Conservation (phyloP, 2,888 invertebrate genomes). For the Caenorhabditis sp. region DNA sequence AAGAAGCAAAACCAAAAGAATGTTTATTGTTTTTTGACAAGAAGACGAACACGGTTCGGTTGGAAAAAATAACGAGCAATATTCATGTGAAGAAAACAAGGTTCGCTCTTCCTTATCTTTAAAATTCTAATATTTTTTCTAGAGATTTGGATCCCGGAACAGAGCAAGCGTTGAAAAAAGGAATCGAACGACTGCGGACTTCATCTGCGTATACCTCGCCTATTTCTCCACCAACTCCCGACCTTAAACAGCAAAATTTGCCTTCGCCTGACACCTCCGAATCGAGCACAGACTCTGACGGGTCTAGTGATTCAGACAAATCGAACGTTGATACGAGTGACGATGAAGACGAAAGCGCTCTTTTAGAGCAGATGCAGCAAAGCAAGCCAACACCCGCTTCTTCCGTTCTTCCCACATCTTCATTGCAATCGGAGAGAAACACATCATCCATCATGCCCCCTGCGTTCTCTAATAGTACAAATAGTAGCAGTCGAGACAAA, state of each 20-base stretch:
- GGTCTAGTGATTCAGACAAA: slow-evolving; percentile 40
- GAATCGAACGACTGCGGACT: slow-evolving; percentile 66
- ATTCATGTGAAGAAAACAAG: slow-evolving; percentile 80
- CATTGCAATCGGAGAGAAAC: background rate
- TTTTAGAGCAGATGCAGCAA: slow-evolving; percentile 34
- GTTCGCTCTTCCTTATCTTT: no score
- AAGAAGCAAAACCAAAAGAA: slow-evolving; percentile 79
- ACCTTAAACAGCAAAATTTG: background rate
- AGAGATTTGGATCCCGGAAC: slow-evolving; percentile 71
- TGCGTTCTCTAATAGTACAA: background rate
- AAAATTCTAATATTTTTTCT: no score
- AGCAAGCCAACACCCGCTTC: background rate
- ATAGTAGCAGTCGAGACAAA: background rate
- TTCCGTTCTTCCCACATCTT: background rate
- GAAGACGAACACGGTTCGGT: slow-evolving; percentile 70
- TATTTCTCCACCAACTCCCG: slow-evolving; percentile 3
- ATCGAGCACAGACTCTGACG: slow-evolving; percentile 56
- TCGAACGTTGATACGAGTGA: slow-evolving; percentile 35
- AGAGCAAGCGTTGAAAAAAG: slow-evolving; percentile 56
- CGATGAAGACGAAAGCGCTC: slow-evolving; percentile 32
- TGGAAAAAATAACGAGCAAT: slow-evolving; percentile 77
- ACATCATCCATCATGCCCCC: background rate
- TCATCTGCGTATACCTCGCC: slow-evolving; percentile 20
- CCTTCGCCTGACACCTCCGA: slow-evolving; percentile 33
- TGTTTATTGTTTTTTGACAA: slow-evolving; percentile 79